Evolutionary conservation across 1,140 invertebrate genomes (phyloP).

Genomic region (Zeugodacus cucurbitae): DNA sequence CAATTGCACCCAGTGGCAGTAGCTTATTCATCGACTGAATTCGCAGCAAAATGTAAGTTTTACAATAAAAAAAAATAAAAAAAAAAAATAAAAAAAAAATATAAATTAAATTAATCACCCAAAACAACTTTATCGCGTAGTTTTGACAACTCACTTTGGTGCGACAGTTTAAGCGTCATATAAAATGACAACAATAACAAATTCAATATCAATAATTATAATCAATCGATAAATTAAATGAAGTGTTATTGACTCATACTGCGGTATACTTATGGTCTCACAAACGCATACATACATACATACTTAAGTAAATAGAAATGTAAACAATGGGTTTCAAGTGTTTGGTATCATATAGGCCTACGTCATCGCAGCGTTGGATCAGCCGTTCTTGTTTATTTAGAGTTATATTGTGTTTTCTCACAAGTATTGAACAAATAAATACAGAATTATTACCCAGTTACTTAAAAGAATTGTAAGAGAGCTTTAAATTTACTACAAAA

Average conservation of each 20-base stretch:
- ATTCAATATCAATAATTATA: not conserved
- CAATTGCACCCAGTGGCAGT: not conserved
- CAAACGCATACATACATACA: not conserved
- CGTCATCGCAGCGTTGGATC: too few relatives aligned
- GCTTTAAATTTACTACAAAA: too few relatives aligned
- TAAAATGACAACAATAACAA: not conserved
- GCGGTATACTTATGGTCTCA: not conserved
- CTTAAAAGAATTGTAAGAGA: too few relatives aligned
- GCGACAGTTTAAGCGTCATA: not conserved
- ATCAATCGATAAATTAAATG: not conserved
- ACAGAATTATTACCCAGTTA: too few relatives aligned
- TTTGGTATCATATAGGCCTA: too few relatives aligned
- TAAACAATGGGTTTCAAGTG: too few relatives aligned
- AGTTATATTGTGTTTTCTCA: too few relatives aligned
- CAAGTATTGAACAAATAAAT: too few relatives aligned
- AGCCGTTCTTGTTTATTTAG: too few relatives aligned
- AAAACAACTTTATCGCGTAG: not conserved
- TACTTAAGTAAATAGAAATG: not conserved
- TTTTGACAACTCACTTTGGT: not conserved
- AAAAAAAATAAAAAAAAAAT: not conserved
- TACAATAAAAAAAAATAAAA: not conserved
- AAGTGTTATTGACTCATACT: conserved; percentile 9
- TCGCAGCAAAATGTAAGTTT: not conserved
- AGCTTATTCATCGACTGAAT: not conserved
- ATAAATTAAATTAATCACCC: not conserved